Conservation (phyloP, 2,797 vertebrate genomes). For the Brotula barbata region DNA sequence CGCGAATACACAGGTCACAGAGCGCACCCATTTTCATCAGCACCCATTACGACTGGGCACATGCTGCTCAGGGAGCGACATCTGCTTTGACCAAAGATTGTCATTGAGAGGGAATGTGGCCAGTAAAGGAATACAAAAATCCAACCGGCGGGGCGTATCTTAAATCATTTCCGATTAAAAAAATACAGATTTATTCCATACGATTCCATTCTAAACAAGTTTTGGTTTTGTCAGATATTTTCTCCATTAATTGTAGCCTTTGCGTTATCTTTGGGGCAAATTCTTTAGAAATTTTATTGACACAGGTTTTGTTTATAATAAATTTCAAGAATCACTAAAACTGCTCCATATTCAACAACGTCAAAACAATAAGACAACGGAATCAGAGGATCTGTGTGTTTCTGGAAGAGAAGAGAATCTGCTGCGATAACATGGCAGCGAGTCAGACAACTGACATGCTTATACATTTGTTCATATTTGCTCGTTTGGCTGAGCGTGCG, state of each 20-base stretch:
- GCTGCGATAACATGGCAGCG: conserved; percentile 47
- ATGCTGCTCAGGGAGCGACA: conserved; percentile 61
- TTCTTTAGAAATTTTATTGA: conserved; percentile 11
- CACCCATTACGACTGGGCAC: conserved; percentile 75
- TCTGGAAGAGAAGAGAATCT: conserved; percentile 21
- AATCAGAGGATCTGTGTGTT: too few species aligned
- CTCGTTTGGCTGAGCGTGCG: conserved; percentile 29
- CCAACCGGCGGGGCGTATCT: conserved; percentile 24
- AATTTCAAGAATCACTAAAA: conserved; percentile 9
- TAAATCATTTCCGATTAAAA: background rate
- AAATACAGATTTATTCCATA: background rate
- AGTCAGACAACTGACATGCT: conserved; percentile 42
- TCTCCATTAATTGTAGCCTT: background rate
- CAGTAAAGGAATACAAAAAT: conserved; percentile 32
- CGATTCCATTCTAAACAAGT: background rate
- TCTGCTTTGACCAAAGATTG: conserved; percentile 16
- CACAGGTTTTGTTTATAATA: too few species aligned
- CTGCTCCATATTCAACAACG: conserved; percentile 25
- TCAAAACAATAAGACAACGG: too few species aligned
- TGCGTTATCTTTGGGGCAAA: background rate
- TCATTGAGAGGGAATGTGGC: conserved; percentile 2
- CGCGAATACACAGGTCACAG: conserved; percentile 88
- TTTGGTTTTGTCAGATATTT: background rate
- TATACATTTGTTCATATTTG: conserved; percentile 43
- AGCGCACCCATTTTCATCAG: conserved; percentile 72